Base-by-base conservation (phyloP, 2,888 invertebrate genomes). In the Perdita meconis region DNA sequence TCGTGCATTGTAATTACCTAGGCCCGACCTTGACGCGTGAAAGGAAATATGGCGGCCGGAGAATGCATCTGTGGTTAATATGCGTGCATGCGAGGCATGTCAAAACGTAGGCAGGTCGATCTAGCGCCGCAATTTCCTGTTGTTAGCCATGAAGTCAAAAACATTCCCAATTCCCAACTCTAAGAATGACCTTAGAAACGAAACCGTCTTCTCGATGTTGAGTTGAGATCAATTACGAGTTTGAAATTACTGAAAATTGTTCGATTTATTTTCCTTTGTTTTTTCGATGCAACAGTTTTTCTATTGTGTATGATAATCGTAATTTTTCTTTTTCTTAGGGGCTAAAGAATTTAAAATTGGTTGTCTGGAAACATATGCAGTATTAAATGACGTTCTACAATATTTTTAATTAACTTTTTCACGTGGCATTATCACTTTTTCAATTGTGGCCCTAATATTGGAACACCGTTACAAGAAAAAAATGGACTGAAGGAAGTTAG, bases 31-130 rank as follows among this genome's bases (percentile, higher is more conserved):
- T 83, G 85, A 76, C 26, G 64, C 67, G 84, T 85, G 84, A 84
- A 84, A 84, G 84, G 85, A 80, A 84, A 82, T 74, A 84, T 78
- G 78, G 74, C 83, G 78, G 40, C 24, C 19, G 36, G 73, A 68
- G 78, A 83, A 83, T 85, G 76, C 78, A 75, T 74, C 64, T 70
- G 51, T 44, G 60, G 36, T 66, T 67, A 66, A 80, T 71, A 61
- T 68, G 59, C 42, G 63, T 30, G 63, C 59, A 57, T 57, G 73
- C 73, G 63, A 50, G 61, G 61, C 76, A 63, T 60, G 57, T 57
- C 57, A 68, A 80, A 80, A 75, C 63, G 67, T 64, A 69, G 77
- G 66, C 67, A 64, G 56, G 42, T 67, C 71, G 77, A 73, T 69
- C 56, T 59, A 50, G 56, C 59, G 36, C 67, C 57, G 60, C 50